Base-by-base conservation (phyloP, 1,140 invertebrate species). In the Globodera rostochiensis region DNA sequence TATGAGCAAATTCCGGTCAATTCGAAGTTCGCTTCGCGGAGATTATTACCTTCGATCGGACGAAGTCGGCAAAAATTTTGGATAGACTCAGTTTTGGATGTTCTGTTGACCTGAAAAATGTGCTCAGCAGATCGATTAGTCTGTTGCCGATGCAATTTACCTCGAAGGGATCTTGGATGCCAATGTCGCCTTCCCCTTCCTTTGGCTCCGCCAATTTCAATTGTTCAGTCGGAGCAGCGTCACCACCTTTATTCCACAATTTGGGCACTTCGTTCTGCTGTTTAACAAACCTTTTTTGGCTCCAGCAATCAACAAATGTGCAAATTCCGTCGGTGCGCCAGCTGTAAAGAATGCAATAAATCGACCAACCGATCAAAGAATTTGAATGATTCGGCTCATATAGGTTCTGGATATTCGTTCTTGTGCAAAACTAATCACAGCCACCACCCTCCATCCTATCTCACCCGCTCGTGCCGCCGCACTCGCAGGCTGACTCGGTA, bases 51-150 rank as follows among this genome's bases (percentile, higher is more conserved):
- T 71, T 71, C 69, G 25, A 11, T 71, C 46, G 69, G 69, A 11
- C 69, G 69, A 36, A 71, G 36, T 71, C 69, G 69, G 69, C 69
- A 71, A n/a, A 71, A 45, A 47, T 19, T 71, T 47, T 21, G 25
- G 69, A 45, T 21, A 45, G 36, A 71, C 6, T 47, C 69, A 5
- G n/a, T 36, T 47, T 71, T 71, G 36, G 69, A 71, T 47, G 46
- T n/a, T 71, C 69, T 71, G 69, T 71, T 47, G n/a, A 47, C 69
- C 69, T 71, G 25, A n/a, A 71, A 71, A 71, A 6, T 64, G 57
- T 19, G 5, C 6, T 1, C 7, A 5, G 36, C 13, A n/a, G 67
- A 25, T 5, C 11, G 6, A 15, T 71, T 6, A 19, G 8, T 71
- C 1, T 71, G 36, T 45, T 21, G 3, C 11, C 36, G 8, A n/a